Evolutionary conservation across 1,140 invertebrate species (phyloP).

Genomic region (Diuraphis noxia): DNA sequence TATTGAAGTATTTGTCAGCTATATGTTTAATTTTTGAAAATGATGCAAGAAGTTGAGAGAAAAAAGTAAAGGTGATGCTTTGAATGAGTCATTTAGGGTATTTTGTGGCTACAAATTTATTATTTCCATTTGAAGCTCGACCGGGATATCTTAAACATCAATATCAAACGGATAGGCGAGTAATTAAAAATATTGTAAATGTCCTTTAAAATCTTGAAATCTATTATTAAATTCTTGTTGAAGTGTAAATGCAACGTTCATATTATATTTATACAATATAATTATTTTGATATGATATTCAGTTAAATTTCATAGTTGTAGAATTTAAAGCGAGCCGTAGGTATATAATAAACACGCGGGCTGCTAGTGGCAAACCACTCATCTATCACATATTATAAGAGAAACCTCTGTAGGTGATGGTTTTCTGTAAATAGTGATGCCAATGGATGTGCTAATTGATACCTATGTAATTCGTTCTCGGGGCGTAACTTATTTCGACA

Average conservation of each 20-base stretch:
- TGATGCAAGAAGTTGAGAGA: neutral
- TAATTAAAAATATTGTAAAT: neutral
- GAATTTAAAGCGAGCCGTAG: too few species aligned
- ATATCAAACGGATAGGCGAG: neutral
- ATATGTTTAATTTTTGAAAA: neutral
- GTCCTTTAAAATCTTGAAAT: neutral
- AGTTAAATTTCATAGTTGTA: too few species aligned
- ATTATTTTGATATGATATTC: too few species aligned
- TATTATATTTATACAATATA: too few species aligned
- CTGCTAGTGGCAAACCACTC: too few species aligned
- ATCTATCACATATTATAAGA: too few species aligned
- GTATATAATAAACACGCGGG: too few species aligned
- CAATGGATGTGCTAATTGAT: neutral
- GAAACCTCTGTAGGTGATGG: neutral
- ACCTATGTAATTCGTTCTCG: too few species aligned
- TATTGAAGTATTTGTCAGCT: neutral
- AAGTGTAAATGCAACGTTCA: too few species aligned
- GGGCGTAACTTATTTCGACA: neutral
- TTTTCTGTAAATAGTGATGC: rapidly evolving
- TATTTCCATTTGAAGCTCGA: too few species aligned
- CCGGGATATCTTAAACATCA: too few species aligned
- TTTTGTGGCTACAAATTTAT: neutral
- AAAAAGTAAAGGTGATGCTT: neutral
- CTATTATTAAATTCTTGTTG: neutral
- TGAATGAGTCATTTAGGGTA: neutral